Base-by-base conservation (phyloP, 1,140 invertebrate genomes). In the Colletes latitarsis region DNA sequence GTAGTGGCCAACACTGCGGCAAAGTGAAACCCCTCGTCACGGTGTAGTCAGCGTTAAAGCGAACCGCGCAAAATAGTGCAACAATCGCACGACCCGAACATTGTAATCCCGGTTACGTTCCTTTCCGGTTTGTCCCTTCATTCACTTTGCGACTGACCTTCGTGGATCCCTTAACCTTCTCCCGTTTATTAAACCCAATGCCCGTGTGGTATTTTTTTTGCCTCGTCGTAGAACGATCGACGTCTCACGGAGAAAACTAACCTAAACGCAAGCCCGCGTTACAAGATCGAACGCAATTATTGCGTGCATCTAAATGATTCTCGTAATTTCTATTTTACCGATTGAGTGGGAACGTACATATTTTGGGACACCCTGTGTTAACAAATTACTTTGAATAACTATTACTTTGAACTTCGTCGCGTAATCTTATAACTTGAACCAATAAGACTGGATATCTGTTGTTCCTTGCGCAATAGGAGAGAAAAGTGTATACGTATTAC, bases 1-100 rank as follows among this genome's bases (percentile, higher is more conserved):
- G 55, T 55, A 41, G 75, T 57, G 57, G 69, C 55, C 77, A 62
- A 82, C 70, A 79, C 64, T 74, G 70, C 55, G 77, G 72, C 69
- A 64, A 84, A 57, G 68, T 83, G 82, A 84, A 79, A 84, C 57
- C 58, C 76, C 46, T 46, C 68, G 80, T 84, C 75, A 79, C 81
- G 64, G 43, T 69, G 41, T 55, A 78, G 63, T 78, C 52, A n/a
- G 30, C 41, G 66, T 78, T 84, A 72, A 82, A 83, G 74, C 57
- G 63, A 77, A 66, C 55, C 43, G 8, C 43, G 57, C 79, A 53
- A 79, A 83, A 77, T 74, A 79, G 67, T 67, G 52, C 41, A 64
- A 78, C 64, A 83, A 70, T 84, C 58, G 46, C 52, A n/a, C 30
- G 41, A n/a, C 39, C 77, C n/a, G 67, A 82, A 83, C 62, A 77